Base-by-base conservation (phyloP, 2,113 vertebrate species). In the Conger conger region DNA sequence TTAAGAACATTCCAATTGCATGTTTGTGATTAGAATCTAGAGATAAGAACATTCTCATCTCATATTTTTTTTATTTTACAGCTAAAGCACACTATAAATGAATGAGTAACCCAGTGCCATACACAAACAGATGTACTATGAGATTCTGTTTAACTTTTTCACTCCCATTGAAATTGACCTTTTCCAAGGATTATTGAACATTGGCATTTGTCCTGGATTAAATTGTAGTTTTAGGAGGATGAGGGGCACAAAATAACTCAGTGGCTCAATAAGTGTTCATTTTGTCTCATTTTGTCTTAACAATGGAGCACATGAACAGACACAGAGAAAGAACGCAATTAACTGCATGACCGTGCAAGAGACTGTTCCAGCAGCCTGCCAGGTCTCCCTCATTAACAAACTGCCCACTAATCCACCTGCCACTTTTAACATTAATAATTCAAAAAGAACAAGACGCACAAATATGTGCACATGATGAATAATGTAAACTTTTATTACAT, bases 351-450 rank as follows among this genome's bases (percentile, higher is more conserved):
- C 30, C 4, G 68, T 36, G 38, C 33, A 30, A 45, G 68, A 80
- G 17, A 40, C n/a, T 42, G 57, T 35, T 82, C 30, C 42, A 57
- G 15, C 85, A 79, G n/a, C 82, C 38, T 84, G 30, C 57, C 80
- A 79, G 76, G 83, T 85, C 81, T 87, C 81, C 80, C 82, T 87
- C 85, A 76, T 83, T 89, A 63, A 79, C 82, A 35, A 81, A 86
- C 50, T 85, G 45, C 54, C 68, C 77, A 6, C 79, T 83, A 78
- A 82, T 83, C 68, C 68, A 86, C 79, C 63, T 85, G 37, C 73
- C 81, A 81, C 79, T 86, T 90, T 84, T 40, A 76, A 33, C 63
- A 86, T 87, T 37, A 88, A 87, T 90, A 86, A 87, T 90, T 88
- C 77, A 88, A 73, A 83, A 36, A 60, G 78, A 86, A 85, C 85